Evolutionary conservation across 2,797 vertebrate species (phyloP).

Genomic region (Eidolon dupreanum): DNA sequence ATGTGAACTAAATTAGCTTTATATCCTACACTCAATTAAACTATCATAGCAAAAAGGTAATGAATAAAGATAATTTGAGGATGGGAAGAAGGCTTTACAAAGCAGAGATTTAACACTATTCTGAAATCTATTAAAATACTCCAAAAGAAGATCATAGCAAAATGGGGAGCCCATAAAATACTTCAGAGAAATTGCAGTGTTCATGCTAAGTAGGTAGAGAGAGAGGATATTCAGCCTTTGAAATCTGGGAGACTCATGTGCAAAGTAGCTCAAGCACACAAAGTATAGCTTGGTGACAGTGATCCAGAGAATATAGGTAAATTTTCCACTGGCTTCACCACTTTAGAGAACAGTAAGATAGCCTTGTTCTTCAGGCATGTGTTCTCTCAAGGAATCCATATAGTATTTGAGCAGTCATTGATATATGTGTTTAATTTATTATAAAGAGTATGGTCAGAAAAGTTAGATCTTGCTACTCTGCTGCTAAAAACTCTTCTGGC

Average conservation of each 20-base stretch:
- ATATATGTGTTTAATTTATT: neutral
- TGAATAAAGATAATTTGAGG: conserved; percentile 84
- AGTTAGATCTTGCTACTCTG: neutral
- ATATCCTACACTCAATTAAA: conserved; percentile 83
- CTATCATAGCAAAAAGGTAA: conserved; percentile 82
- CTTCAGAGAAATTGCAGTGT: neutral
- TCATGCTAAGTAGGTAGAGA: neutral
- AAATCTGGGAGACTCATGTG: neutral
- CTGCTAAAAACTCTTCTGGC: neutral
- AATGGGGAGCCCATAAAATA: neutral
- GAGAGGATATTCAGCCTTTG: neutral
- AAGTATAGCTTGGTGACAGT: neutral
- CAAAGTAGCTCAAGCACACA: neutral
- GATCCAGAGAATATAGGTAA: neutral
- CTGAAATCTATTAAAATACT: conserved; percentile 76
- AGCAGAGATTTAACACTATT: conserved; percentile 70
- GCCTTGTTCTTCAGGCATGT: neutral
- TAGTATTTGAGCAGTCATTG: neutral
- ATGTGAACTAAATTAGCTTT: conserved; percentile 86
- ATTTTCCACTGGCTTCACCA: neutral
- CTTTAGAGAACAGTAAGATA: neutral
- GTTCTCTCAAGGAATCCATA: neutral
- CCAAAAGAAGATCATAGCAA: conserved; percentile 44
- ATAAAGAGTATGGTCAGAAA: neutral
- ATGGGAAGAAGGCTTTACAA: conserved; percentile 74